Base-by-base conservation (phyloP, 2,797 vertebrate species). In the Rhynchotus rufescens region DNA sequence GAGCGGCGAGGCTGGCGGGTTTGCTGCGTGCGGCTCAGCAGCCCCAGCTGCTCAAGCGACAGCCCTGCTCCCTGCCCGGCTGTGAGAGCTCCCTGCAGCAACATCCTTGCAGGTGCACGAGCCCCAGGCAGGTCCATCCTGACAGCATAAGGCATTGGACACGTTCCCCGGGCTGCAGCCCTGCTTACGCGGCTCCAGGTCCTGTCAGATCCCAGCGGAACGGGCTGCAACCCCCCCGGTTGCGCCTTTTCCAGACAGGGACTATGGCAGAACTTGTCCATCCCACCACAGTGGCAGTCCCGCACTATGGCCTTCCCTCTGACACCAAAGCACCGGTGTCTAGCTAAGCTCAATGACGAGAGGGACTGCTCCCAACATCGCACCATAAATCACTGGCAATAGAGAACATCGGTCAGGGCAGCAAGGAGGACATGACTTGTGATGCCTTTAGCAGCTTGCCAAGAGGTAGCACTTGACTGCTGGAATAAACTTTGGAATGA, bases 391-490 rank as follows among this genome's bases (percentile, higher is more conserved):
- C 66, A 16, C 32, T 20, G 6, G 34, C 12, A 38, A 6, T 0
- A 21, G 44, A 69, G 51, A 68, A 15, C 60, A 34, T 25, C 28
- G 44, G 12, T 22, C 2, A n/a, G 62, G 17, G 26, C 17, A 10
- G 8, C n/a, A 17, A 34, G 28, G 20, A 51, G 36, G 47, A 34
- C 34, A 64, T 0, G 7, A 12, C 30, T 68, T 49, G 12, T 15
- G 5, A 32, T 19, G 10, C 32, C 30, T 75, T 34, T 0, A 1
- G 40, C 40, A 57, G 40, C 40, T 26, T 44, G 40, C 12, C 22
- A n/a, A 26, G 52, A 73, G n/a, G 17, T 5, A 23, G 25, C 0
- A 0, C 26, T 1, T 19, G 16, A 6, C n/a, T 9, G 3, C 52
- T 42, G 36, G 10, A 54, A n/a, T 23, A 10, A 5, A 22, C 47